phyloP scores from a whole-genome alignment of 1,140 invertebrate genomes.

The Scaptodrosophila lebanonensis region DNA sequence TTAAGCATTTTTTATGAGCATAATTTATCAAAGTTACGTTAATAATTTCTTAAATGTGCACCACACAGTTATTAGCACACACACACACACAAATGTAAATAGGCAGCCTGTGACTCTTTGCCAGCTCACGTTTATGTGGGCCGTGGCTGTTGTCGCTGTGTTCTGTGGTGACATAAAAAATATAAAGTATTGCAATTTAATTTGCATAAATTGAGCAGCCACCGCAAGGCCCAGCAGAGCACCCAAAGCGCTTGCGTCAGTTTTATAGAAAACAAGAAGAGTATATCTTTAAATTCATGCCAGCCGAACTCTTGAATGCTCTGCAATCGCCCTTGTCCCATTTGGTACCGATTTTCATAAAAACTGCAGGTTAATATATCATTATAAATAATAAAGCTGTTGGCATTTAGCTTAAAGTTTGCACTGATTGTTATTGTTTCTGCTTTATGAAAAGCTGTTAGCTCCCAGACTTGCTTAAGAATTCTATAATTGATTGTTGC shows the following conservation, averaged over 20 bases:
- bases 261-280: too few species aligned
- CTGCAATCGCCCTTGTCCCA: too few species aligned
- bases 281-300: too few species aligned
- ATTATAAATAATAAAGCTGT: too few species aligned
- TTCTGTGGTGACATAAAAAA: conserved; percentile 47
- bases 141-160: conserved; percentile 16
- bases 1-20: conserved; percentile 73
- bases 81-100: conserved; percentile 5
- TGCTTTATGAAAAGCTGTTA: too few species aligned
- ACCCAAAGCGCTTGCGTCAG: neutral
- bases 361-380: too few species aligned
- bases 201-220: conserved; percentile 68
- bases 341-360: too few species aligned
- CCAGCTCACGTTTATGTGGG: neutral
- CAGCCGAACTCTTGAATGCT: too few species aligned
- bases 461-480: too few species aligned
- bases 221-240: conserved; percentile 24
- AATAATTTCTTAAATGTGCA: conserved; percentile 53
- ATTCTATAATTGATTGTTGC: too few species aligned
- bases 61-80: conserved; percentile 2
- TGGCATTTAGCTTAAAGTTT: too few species aligned
- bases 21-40: conserved; percentile 73
- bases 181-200: conserved; percentile 72
- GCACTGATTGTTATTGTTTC: too few species aligned
- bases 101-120: conserved; percentile 11